Percentiles rank a stretch among this genome's conserved stretches.
These are phyloP conservation scores for Lingula anatina DNA, from an alignment of 2,888 invertebrate genomes.

Conservation along the genomic window DNA sequence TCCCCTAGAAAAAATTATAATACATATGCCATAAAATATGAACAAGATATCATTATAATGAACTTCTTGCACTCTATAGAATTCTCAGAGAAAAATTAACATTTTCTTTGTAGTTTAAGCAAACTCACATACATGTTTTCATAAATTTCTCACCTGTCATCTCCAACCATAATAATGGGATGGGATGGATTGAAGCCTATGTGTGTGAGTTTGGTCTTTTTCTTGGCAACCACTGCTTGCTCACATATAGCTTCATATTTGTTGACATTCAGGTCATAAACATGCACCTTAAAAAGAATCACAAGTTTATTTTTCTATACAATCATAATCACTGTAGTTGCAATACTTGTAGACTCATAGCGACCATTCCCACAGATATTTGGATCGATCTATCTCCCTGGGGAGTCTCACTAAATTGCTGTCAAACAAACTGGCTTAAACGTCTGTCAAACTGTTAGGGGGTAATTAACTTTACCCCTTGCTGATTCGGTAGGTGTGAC, in stretches of 20 bases:
- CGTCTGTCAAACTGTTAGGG: too few species aligned
- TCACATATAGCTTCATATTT: slow-evolving; percentile 86
- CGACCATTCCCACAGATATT: too few species aligned
- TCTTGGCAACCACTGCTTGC: slow-evolving; percentile 81
- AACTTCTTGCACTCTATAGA: neutral
- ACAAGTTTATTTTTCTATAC: too few species aligned
- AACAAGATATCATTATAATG: neutral
- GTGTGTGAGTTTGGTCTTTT: slow-evolving; percentile 75
- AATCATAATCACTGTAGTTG: too few species aligned
- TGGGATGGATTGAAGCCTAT: slow-evolving; percentile 68
- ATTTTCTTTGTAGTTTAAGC: too few species aligned
- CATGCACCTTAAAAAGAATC: slow-evolving; percentile 52
- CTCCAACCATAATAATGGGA: slow-evolving; percentile 76
- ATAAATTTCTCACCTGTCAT: slow-evolving; percentile 70
- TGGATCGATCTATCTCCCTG: too few species aligned
- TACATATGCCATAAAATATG: neutral
- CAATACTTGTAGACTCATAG: too few species aligned
- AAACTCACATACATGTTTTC: neutral
- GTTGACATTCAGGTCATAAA: slow-evolving; percentile 86
- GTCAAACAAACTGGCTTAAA: too few species aligned
- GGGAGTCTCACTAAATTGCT: too few species aligned
- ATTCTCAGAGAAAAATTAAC: neutral
- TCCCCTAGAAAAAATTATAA: slow-evolving; percentile 61
- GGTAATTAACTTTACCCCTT: too few species aligned
- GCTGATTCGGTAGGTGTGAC: too few species aligned